phyloP scores from a whole-genome alignment of 2,113 vertebrate genomes.

The Bujurquina vittata region DNA sequence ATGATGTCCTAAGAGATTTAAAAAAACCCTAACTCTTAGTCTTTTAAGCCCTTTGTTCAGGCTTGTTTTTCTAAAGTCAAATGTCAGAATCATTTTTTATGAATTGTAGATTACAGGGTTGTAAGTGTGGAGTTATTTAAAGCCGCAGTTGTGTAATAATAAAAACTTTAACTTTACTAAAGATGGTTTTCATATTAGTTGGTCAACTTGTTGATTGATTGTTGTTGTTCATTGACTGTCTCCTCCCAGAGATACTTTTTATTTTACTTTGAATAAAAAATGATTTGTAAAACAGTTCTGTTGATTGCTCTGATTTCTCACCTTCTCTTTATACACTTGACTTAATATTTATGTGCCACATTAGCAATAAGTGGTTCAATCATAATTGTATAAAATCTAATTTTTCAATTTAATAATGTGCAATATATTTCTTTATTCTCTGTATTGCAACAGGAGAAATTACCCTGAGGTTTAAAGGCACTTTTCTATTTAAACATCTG shows the following conservation, averaged over 20 bases:
- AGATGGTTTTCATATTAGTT: neutral
- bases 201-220: neutral
- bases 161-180: neutral
- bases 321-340: neutral
- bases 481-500: neutral
- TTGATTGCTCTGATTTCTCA: neutral
- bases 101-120: neutral
- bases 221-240: neutral
- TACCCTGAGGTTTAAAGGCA: neutral
- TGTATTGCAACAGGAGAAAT: neutral
- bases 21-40: too few species aligned
- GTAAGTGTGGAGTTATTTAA: neutral
- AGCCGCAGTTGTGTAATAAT: neutral
- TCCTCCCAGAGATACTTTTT: neutral
- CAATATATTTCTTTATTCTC: neutral
- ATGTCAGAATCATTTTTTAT: neutral
- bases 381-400: neutral
- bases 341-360: neutral
- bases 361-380: neutral
- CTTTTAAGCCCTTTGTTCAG: neutral
- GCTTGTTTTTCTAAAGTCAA: neutral
- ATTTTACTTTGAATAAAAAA: conserved; percentile 32
- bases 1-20: neutral
- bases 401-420: neutral
- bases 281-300: neutral